Evolutionary conservation across 2,113 vertebrate species (phyloP).

Genomic region (Sinocyclocheilus maitianheensis): DNA sequence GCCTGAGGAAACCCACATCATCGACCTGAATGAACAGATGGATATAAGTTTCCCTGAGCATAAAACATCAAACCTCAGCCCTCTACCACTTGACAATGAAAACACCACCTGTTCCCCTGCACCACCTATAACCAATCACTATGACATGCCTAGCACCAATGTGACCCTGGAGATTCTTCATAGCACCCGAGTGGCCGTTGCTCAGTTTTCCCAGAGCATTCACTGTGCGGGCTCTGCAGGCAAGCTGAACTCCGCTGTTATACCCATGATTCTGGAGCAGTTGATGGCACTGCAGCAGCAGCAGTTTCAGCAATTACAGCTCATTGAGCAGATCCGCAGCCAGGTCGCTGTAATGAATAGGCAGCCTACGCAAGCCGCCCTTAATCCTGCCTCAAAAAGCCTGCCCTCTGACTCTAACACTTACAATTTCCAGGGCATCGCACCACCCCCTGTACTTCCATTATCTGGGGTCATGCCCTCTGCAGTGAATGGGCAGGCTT

Average conservation of each 20-base stretch:
- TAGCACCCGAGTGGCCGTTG: constrained; percentile 94
- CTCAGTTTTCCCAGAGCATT: constrained; percentile 90
- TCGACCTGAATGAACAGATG: constrained; percentile 85
- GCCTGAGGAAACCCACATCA: constrained; percentile 56
- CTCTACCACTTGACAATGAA: constrained; percentile 67
- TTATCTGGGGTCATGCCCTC: constrained; percentile 80
- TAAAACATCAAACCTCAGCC: constrained; percentile 66
- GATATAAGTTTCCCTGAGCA: constrained; percentile 74
- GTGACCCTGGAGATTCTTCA: constrained; percentile 95
- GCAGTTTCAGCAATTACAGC: constrained; percentile 95
- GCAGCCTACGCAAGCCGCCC: constrained; percentile 76
- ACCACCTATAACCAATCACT: constrained; percentile 73
- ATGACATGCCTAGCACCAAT: constrained; percentile 89
- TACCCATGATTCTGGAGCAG: constrained; percentile 94
- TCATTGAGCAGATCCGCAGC: constrained; percentile 96
- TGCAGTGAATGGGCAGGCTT: constrained; percentile 69
- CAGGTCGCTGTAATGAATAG: constrained; percentile 93
- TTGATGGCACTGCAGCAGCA: constrained; percentile 93
- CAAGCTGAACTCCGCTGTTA: constrained; percentile 77
- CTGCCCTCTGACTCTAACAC: constrained; percentile 70
- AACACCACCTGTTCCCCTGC: constrained; percentile 71
- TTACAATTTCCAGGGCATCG: constrained; percentile 78
- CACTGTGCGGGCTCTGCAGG: constrained; percentile 65
- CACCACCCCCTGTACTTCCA: constrained; percentile 76
- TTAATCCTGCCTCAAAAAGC: constrained; percentile 75